Conservation (phyloP, 2,113 vertebrate species). For the Morone chrysops region DNA sequence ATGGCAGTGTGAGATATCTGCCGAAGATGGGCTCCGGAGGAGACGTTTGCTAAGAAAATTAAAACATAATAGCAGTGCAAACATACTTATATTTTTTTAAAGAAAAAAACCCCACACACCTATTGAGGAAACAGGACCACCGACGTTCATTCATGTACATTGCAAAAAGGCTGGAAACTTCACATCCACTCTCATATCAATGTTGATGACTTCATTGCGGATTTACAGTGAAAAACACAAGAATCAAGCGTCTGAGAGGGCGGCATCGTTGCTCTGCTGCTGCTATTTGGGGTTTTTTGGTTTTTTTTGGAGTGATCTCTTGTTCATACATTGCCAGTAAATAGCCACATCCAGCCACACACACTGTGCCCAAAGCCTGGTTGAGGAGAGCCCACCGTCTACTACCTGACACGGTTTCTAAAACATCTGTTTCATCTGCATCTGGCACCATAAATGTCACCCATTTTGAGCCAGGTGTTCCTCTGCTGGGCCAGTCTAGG, state of each 20-base stretch:
- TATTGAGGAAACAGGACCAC: conserved; percentile 53
- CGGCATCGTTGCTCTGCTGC: conserved; percentile 65
- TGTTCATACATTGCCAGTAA: conserved; percentile 55
- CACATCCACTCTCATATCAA: conserved; percentile 59
- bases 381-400: conserved; percentile 32
- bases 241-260: conserved; percentile 75
- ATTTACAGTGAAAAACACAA: conserved; percentile 79
- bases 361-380: conserved; percentile 37
- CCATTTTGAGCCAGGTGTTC: conserved; percentile 78
- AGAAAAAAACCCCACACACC: not conserved
- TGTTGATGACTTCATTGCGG: conserved; percentile 81
- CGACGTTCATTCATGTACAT: conserved; percentile 67
- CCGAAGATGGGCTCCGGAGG: conserved; percentile 74
- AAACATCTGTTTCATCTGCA: conserved; percentile 47
- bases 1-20: conserved; percentile 69
- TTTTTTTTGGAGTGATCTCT: conserved; percentile 39
- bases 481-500: conserved; percentile 76
- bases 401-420: conserved; percentile 25
- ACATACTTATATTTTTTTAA: conserved; percentile 13
- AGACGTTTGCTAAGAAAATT: conserved; percentile 68
- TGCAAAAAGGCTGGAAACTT: conserved; percentile 54
- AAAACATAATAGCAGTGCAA: conserved; percentile 12
- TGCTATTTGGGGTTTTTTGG: not conserved
- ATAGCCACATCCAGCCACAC: conserved; percentile 55
- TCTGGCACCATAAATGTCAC: conserved; percentile 80